Conservation (phyloP, 2,888 invertebrate genomes). For the Drosophila kambysellisi region DNA sequence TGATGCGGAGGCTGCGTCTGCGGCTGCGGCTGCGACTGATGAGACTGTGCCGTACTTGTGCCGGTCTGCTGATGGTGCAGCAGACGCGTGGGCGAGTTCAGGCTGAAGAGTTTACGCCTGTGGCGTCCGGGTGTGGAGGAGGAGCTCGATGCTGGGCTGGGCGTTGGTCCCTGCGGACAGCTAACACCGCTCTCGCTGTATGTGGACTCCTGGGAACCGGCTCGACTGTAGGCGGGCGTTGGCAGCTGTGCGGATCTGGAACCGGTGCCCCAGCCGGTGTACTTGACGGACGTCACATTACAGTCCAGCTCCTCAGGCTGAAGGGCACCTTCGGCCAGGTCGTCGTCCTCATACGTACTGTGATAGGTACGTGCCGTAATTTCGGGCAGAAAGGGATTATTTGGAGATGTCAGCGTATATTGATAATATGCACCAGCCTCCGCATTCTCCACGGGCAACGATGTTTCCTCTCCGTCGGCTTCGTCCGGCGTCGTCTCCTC, state of each 20-base stretch:
- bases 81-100: constrained; percentile 81
- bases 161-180: constrained; percentile 62
- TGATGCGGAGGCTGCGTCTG: constrained; percentile 35
- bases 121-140: constrained; percentile 82
- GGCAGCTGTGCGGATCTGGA: constrained; percentile 75
- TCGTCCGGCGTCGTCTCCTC: constrained; percentile 56
- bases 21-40: background rate
- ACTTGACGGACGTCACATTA: constrained; percentile 76
- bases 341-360: constrained; percentile 77
- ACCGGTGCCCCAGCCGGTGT: constrained; percentile 51
- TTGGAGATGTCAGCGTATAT: constrained; percentile 84
- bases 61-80: constrained; percentile 57
- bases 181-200: constrained; percentile 71
- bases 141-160: constrained; percentile 77
- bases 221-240: constrained; percentile 78
- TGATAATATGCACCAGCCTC: constrained; percentile 80
- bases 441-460: constrained; percentile 52
- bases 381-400: constrained; percentile 84
- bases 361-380: constrained; percentile 84
- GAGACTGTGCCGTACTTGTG: constrained; percentile 1
- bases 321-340: constrained; percentile 24
- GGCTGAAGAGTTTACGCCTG: constrained; percentile 81
- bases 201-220: constrained; percentile 81
- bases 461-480: constrained; percentile 47
- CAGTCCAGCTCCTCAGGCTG: constrained; percentile 67